Conservation (phyloP, 2,888 invertebrate genomes). For the Cheilosia vernalis region DNA sequence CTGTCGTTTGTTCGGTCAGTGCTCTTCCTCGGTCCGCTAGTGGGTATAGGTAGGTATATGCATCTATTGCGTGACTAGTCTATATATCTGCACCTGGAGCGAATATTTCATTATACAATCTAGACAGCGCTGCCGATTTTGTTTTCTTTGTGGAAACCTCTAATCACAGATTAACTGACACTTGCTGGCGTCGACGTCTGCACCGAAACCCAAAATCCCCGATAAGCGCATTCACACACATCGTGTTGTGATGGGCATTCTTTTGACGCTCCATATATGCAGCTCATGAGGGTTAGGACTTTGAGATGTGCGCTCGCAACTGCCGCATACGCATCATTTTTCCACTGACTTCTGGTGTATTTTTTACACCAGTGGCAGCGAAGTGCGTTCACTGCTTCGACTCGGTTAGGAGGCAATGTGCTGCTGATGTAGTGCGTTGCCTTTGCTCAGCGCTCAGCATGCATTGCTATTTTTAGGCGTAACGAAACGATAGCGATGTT, state of each 20-base stretch:
- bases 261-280: neutral
- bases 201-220: conserved; percentile 26
- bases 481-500: conserved; percentile 61
- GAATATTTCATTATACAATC: neutral
- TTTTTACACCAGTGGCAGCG: neutral
- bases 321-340: neutral
- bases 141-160: conserved; percentile 43
- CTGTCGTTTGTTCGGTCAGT: too few relatives aligned
- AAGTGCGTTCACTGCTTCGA: neutral
- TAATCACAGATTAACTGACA: conserved; percentile 32
- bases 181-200: conserved; percentile 16
- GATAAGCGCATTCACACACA: conserved; percentile 34
- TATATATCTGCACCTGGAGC: too few relatives aligned
- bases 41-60: too few relatives aligned
- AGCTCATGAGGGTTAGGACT: conserved; percentile 1
- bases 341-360: neutral
- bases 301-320: conserved; percentile 29
- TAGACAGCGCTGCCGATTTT: conserved; percentile 31
- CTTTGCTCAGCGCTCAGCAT: conserved; percentile 4
- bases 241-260: conserved; percentile 6
- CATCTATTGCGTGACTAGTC: too few relatives aligned
- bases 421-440: conserved; percentile 12
- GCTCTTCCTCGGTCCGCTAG: too few relatives aligned
- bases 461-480: conserved; percentile 58
- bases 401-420: conserved; percentile 32